Evolutionary conservation across 2,797 vertebrate genomes (phyloP).

Genomic region (Typhlichthys subterraneus): DNA sequence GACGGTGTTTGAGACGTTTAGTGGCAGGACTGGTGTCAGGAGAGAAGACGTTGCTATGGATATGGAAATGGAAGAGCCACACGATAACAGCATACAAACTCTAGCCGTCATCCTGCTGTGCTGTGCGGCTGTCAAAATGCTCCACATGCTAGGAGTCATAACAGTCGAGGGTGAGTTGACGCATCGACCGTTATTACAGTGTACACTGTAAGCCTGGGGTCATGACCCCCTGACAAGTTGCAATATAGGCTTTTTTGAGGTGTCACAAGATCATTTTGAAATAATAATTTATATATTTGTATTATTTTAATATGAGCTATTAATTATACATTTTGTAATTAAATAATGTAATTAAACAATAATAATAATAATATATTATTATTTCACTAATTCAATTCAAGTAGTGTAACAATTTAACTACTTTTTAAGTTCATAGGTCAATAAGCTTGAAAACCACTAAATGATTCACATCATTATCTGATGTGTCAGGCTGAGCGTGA

Average conservation of each 20-base stretch:
- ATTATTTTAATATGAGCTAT: too few relatives aligned
- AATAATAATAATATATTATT: too few relatives aligned
- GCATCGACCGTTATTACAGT: background rate
- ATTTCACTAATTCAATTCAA: too few relatives aligned
- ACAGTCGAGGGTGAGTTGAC: constrained; percentile 74
- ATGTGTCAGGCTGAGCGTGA: too few relatives aligned
- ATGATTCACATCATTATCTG: too few relatives aligned
- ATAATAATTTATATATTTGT: too few relatives aligned
- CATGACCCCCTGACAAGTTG: background rate
- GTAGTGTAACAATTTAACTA: too few relatives aligned
- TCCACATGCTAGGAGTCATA: constrained; percentile 77
- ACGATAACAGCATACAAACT: constrained; percentile 66
- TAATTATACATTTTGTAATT: too few relatives aligned
- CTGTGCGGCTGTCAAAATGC: constrained; percentile 71
- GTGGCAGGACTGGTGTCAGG: too few relatives aligned
- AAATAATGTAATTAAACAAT: too few relatives aligned
- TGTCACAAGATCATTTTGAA: background rate
- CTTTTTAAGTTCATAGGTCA: too few relatives aligned
- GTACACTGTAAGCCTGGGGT: background rate
- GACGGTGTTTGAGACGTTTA: background rate
- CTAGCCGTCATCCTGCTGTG: constrained; percentile 70
- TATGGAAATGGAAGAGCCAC: constrained; percentile 63
- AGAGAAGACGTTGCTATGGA: background rate
- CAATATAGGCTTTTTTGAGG: background rate
- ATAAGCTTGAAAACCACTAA: too few relatives aligned